phyloP scores from a whole-genome alignment of 2,888 invertebrate genomes.

The Trichacis sp. region DNA sequence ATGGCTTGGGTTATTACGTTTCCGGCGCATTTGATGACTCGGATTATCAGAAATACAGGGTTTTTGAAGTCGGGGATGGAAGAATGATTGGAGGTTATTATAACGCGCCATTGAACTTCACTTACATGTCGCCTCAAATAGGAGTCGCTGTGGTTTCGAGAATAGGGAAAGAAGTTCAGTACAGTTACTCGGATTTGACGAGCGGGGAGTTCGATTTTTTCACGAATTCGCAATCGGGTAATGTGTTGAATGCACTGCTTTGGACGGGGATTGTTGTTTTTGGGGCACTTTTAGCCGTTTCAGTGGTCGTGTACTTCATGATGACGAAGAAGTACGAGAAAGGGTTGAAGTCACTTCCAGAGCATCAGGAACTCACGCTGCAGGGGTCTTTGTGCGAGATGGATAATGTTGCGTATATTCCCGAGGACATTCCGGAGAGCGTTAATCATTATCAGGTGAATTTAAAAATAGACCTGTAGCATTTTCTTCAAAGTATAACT shows the following conservation, averaged over 20 bases:
- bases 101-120: conserved; percentile 79
- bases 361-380: conserved; percentile 78
- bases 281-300: conserved; percentile 75
- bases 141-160: conserved; percentile 70
- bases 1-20: conserved; percentile 83
- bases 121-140: conserved; percentile 57
- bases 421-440: conserved; percentile 77
- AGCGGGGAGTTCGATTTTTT: conserved; percentile 26
- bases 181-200: conserved; percentile 58
- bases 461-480: too few relatives aligned
- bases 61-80: conserved; percentile 84
- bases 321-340: conserved; percentile 65
- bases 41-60: conserved; percentile 59
- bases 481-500: too few relatives aligned
- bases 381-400: conserved; percentile 85
- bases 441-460: conserved; percentile 74
- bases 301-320: conserved; percentile 75
- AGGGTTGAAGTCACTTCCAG: conserved; percentile 70
- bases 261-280: conserved; percentile 81
- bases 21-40: conserved; percentile 82
- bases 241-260: conserved; percentile 64
- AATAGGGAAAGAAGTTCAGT: conserved; percentile 64
- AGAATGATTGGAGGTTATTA: conserved; percentile 79
- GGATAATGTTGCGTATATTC: conserved; percentile 83
- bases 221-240: conserved; percentile 8